phyloP scores from a whole-genome alignment of 2,113 vertebrate genomes.

The Penelope pileata region DNA sequence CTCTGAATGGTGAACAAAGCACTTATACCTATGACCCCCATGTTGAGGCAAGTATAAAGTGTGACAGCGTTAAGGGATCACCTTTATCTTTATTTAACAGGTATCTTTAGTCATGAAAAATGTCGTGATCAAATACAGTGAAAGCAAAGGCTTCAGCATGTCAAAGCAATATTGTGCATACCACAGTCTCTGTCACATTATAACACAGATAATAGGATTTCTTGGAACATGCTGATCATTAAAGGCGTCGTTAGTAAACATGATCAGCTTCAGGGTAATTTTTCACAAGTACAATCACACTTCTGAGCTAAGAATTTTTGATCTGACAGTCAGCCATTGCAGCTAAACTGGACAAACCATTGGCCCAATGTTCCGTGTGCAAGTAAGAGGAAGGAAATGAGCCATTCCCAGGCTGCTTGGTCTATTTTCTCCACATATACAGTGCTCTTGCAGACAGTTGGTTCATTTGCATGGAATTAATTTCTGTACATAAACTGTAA shows the following conservation, averaged over 20 bases:
- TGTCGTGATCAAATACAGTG: not conserved
- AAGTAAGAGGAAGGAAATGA: not conserved
- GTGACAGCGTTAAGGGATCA: not conserved
- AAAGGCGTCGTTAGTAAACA: not conserved
- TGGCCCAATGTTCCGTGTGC: accelerated
- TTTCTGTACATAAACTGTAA: not conserved
- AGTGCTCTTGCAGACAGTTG: not conserved
- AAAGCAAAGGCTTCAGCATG: not conserved
- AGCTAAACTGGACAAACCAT: not conserved
- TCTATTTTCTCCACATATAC: not conserved
- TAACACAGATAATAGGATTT: not conserved
- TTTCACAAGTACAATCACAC: not conserved
- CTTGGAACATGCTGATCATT: not conserved
- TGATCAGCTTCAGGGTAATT: not conserved
- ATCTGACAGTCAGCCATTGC: not conserved
- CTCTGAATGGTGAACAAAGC: not conserved
- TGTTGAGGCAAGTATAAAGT: not conserved
- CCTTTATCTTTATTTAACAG: not conserved
- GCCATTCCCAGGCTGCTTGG: not conserved
- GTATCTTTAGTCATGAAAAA: not conserved
- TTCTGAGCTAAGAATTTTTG: not conserved
- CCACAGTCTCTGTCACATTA: not conserved
- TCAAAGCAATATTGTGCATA: not conserved
- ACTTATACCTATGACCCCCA: not conserved
- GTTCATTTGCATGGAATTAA: not conserved